phyloP scores from a whole-genome alignment of 2,113 vertebrate species.

The Megaleporinus macrocephalus region DNA sequence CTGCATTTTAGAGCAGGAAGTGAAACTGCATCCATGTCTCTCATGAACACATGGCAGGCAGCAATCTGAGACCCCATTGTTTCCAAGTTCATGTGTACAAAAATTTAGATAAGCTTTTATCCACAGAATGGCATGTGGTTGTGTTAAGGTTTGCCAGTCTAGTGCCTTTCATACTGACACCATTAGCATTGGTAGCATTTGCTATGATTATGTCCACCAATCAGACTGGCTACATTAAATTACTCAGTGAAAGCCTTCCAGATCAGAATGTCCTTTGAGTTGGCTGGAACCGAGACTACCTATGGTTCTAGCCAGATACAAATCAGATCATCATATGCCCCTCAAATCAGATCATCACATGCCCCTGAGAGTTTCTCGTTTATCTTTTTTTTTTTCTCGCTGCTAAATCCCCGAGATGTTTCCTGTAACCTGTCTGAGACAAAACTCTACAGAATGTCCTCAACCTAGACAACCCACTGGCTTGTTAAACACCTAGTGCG shows the following conservation, averaged over 20 bases:
- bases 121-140: no score
- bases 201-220: not conserved
- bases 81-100: no score
- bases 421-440: constrained; percentile 25
- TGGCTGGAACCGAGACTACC: not conserved
- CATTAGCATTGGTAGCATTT: no score
- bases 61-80: no score
- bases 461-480: not conserved
- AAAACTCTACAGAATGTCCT: constrained; percentile 22
- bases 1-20: no score
- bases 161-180: no score
- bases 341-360: constrained; percentile 17
- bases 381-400: constrained; percentile 28
- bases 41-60: no score
- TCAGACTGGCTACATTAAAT: not conserved
- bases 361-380: constrained; percentile 26
- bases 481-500: constrained; percentile 42
- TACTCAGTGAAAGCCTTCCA: not conserved
- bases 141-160: no score
- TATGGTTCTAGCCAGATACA: not conserved
- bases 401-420: constrained; percentile 14
- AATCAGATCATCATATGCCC: constrained; percentile 5
- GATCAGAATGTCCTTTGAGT: not conserved
- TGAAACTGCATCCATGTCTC: no score
- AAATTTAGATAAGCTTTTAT: no score